Conservation (phyloP, 1,140 invertebrate genomes). For the Drosophila auraria region DNA sequence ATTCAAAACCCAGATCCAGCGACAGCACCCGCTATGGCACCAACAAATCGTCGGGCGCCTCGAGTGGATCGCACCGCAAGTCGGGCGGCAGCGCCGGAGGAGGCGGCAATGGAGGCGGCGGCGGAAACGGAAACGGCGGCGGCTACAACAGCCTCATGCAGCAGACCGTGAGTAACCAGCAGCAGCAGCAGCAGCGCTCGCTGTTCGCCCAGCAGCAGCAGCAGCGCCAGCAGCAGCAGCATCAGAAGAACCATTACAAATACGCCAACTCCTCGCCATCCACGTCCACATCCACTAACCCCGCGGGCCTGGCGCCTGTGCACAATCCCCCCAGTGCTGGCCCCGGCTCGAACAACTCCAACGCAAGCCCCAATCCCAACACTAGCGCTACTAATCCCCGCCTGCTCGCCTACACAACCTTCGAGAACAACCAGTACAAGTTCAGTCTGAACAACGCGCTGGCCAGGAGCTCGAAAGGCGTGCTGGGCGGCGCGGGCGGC, state of each 20-base stretch:
- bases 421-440: slow-evolving; percentile 85
- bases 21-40: slow-evolving; percentile 85
- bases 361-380: slow-evolving; percentile 27
- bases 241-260: slow-evolving; percentile 79
- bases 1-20: slow-evolving; percentile 66
- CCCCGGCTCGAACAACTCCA: slow-evolving; percentile 13
- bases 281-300: slow-evolving; percentile 57
- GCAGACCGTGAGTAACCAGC: slow-evolving; percentile 85
- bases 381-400: slow-evolving; percentile 70
- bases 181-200: slow-evolving; percentile 76
- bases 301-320: slow-evolving; percentile 69
- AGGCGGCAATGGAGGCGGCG: slow-evolving; percentile 22
- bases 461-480: slow-evolving; percentile 44
- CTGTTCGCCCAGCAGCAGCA: slow-evolving; percentile 75
- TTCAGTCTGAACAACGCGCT: slow-evolving; percentile 83
- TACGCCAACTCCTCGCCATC: slow-evolving; percentile 68
- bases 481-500: slow-evolving; percentile 36
- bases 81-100: slow-evolving; percentile 58
- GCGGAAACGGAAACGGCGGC: slow-evolving; percentile 55
- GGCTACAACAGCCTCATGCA: slow-evolving; percentile 84
- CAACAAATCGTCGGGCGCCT: slow-evolving; percentile 84
- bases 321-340: slow-evolving; percentile 49
- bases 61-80: slow-evolving; percentile 83
- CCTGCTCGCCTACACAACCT: slow-evolving; percentile 84
- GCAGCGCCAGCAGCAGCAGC: slow-evolving; percentile 66